Evolutionary conservation across 2,888 invertebrate genomes (phyloP).

Genomic region (Shargacucullia verbasci): DNA sequence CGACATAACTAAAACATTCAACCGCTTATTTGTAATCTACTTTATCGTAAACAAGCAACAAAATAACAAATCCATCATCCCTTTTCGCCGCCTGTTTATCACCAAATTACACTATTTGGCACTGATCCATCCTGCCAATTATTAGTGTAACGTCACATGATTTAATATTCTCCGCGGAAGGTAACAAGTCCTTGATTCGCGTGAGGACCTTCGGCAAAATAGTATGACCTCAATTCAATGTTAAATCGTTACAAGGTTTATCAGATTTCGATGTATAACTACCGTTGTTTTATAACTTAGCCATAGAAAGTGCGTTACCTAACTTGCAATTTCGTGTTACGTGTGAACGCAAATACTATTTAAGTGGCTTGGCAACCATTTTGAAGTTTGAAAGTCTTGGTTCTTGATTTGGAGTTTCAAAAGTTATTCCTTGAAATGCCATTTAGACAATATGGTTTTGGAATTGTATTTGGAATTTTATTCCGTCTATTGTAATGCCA

Average conservation of each 20-base stretch:
- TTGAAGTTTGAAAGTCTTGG: constrained; percentile 28
- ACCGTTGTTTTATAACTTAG: constrained; percentile 37
- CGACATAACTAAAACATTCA: too few species aligned
- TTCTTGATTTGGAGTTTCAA: constrained; percentile 1
- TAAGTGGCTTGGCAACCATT: constrained; percentile 35
- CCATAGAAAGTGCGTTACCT: constrained; percentile 58
- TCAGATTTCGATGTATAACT: constrained; percentile 52
- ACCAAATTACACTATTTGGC: constrained; percentile 17
- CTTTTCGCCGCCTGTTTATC: constrained; percentile 15
- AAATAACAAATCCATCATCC: constrained; percentile 25
- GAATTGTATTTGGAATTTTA: too few species aligned
- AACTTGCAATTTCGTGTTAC: constrained; percentile 56
- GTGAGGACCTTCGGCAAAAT: constrained; percentile 33
- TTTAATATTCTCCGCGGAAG: constrained; percentile 20
- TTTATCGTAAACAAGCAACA: constrained; percentile 10
- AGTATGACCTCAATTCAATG: constrained; percentile 44
- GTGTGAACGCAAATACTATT: constrained; percentile 39
- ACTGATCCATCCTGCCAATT: constrained; percentile 32
- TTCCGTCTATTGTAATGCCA: background rate
- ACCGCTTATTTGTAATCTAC: constrained; percentile 19
- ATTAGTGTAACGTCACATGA: constrained; percentile 7
- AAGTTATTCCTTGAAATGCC: too few species aligned
- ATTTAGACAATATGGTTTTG: too few species aligned
- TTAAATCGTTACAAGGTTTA: constrained; percentile 57
- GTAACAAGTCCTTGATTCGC: constrained; percentile 40